phyloP scores from a whole-genome alignment of 2,888 invertebrate species.

The Torymus texanus region DNA sequence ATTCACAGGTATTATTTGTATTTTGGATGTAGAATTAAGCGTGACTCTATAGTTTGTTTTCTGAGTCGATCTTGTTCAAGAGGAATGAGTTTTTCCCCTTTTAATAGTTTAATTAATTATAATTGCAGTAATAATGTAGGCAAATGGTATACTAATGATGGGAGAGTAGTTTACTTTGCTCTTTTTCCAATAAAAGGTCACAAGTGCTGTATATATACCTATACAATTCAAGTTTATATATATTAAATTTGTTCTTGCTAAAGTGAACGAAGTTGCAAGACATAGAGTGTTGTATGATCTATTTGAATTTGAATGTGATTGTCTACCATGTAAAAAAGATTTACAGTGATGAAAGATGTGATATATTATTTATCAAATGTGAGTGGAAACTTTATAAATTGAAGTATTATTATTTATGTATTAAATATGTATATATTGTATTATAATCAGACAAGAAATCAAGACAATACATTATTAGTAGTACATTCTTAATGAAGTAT shows the following conservation, averaged over 20 bases:
- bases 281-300: background rate
- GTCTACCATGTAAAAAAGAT: slow-evolving; percentile 17
- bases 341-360: background rate
- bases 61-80: slow-evolving; percentile 17
- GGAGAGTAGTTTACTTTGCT: slow-evolving; percentile 27
- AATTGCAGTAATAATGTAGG: slow-evolving; percentile 18
- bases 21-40: background rate
- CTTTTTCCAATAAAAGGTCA: slow-evolving; percentile 13
- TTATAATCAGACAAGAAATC: background rate
- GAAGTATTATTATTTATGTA: background rate
- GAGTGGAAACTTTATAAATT: background rate
- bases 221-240: background rate
- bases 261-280: background rate
- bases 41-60: background rate
- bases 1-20: background rate
- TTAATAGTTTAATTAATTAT: slow-evolving; percentile 26
- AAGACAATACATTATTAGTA: background rate
- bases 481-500: background rate
- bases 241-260: background rate
- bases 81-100: slow-evolving; percentile 6
- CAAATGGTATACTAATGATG: slow-evolving; percentile 32
- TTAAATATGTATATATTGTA: background rate
- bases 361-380: background rate
- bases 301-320: slow-evolving; percentile 19
- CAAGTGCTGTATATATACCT: slow-evolving; percentile 18